Evolutionary conservation across 2,797 vertebrate genomes (phyloP).

Genomic region (Chelmon rostratus): DNA sequence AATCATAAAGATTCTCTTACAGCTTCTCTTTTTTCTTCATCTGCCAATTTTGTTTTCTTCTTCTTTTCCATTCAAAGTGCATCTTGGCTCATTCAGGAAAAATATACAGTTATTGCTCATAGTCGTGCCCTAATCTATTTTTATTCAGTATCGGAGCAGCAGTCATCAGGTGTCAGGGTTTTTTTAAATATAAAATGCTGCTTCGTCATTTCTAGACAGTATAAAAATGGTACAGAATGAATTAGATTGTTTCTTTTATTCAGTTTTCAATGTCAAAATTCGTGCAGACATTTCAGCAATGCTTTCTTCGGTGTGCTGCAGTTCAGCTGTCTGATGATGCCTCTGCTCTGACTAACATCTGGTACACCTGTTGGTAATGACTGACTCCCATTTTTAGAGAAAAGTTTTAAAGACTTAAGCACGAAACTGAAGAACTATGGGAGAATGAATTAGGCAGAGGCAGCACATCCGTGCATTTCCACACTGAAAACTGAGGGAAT

Average conservation of each 20-base stretch:
- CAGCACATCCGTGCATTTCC: background rate
- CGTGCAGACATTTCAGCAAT: background rate
- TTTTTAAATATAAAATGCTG: too few relatives aligned
- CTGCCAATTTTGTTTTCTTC: background rate
- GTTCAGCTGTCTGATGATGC: background rate
- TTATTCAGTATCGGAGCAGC: background rate
- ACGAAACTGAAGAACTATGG: background rate
- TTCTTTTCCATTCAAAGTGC: background rate
- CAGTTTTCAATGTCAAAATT: background rate
- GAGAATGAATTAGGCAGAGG: background rate
- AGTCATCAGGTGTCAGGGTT: background rate
- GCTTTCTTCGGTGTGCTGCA: background rate
- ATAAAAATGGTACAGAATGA: background rate
- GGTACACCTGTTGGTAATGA: background rate
- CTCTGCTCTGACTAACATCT: background rate
- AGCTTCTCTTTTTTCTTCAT: background rate
- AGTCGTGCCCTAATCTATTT: too few relatives aligned
- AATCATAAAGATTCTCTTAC: background rate
- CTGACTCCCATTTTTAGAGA: background rate
- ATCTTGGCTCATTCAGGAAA: background rate
- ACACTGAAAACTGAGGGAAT: slow-evolving; percentile 6
- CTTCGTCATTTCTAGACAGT: background rate
- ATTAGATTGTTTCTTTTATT: background rate
- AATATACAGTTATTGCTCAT: too few relatives aligned
- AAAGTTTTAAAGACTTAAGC: background rate